Evolutionary conservation across 2,113 vertebrate species (phyloP).

Genomic region (Shinisaurus crocodilurus): DNA sequence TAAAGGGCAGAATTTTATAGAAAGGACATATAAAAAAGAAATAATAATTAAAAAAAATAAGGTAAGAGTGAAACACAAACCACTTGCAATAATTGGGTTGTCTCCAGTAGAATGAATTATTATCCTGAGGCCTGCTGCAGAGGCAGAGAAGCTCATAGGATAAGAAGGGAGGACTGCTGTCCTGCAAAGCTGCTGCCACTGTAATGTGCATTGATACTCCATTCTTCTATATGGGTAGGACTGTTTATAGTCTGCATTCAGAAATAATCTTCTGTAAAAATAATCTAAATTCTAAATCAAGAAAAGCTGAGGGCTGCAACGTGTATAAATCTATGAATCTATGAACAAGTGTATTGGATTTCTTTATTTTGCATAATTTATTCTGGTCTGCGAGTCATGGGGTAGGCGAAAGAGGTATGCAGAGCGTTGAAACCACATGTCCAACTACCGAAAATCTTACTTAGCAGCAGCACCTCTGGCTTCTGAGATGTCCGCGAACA

Average conservation of each 20-base stretch:
- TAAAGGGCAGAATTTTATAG: not conserved
- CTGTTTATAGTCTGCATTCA: not conserved
- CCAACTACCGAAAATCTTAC: not conserved
- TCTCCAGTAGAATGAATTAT: not conserved
- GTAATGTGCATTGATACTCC: not conserved
- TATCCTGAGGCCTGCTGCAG: not conserved
- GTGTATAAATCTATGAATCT: not conserved
- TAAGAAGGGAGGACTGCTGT: not conserved
- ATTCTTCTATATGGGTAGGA: not conserved
- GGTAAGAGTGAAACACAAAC: not conserved
- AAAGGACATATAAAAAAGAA: not conserved
- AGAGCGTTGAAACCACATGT: not conserved
- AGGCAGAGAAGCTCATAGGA: not conserved
- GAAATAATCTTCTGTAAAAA: not conserved
- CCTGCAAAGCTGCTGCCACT: not conserved
- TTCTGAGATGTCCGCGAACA: not conserved
- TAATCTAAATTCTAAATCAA: not conserved
- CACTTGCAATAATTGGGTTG: not conserved
- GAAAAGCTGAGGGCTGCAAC: not conserved
- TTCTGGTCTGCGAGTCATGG: not conserved
- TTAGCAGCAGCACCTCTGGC: not conserved
- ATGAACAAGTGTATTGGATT: not conserved
- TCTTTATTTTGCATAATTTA: not conserved
- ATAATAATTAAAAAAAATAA: not conserved
- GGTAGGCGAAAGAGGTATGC: not conserved